phyloP scores from a whole-genome alignment of 1,140 invertebrate species.

The Listronotus oregonensis region DNA sequence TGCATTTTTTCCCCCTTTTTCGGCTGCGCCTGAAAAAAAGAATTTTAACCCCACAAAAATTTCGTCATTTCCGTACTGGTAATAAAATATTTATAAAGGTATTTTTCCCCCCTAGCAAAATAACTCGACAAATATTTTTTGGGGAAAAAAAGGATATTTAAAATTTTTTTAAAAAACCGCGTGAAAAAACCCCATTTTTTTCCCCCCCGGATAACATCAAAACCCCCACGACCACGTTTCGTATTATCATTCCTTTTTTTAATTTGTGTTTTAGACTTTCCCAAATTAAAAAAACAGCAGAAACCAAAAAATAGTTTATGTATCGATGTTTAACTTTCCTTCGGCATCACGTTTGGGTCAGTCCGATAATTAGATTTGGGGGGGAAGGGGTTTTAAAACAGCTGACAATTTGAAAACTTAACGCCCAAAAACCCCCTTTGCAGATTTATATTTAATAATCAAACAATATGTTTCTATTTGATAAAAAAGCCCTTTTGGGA shows the following conservation, averaged over 20 bases:
- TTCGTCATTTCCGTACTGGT: too few relatives aligned
- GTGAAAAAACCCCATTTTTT: too few relatives aligned
- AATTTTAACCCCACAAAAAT: too few relatives aligned
- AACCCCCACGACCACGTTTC: neutral
- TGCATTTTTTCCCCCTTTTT: too few relatives aligned
- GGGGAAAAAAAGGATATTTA: too few relatives aligned
- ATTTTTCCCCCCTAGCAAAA: too few relatives aligned
- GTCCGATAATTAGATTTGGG: slow-evolving; percentile 45
- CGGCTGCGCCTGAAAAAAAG: too few relatives aligned
- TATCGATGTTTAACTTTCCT: slow-evolving; percentile 47
- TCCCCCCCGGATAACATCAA: too few relatives aligned
- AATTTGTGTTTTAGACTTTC: slow-evolving; percentile 40
- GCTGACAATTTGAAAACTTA: slow-evolving; percentile 50
- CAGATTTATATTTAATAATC: slow-evolving; percentile 50
- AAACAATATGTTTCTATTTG: slow-evolving; percentile 48
- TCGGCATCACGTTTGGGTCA: slow-evolving; percentile 45
- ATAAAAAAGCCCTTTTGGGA: slow-evolving; percentile 20
- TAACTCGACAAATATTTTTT: too few relatives aligned
- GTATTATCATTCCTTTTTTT: slow-evolving; percentile 13
- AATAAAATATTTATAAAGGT: too few relatives aligned
- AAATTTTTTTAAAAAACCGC: too few relatives aligned
- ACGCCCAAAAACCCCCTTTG: slow-evolving; percentile 28
- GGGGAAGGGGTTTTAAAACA: slow-evolving; percentile 46
- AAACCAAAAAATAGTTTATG: slow-evolving; percentile 42
- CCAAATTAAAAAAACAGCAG: slow-evolving; percentile 44